Evolutionary conservation across 2,888 invertebrate species (phyloP), one percentile per base, ranked within the genome.

Genomic region (Gnatocerus cornutus): DNA sequence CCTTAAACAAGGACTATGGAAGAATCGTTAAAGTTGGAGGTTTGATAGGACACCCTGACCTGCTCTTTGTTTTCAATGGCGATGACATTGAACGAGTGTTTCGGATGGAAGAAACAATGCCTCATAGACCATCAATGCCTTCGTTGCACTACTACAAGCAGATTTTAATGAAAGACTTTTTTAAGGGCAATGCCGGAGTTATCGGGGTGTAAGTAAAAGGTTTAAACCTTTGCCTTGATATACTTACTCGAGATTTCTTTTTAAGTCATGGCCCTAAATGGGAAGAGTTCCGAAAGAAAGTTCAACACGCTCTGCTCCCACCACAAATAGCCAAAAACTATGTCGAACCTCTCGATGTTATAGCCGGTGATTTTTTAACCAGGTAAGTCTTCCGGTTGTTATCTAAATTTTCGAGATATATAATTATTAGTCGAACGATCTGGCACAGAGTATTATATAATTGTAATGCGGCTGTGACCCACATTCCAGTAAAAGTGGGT

Each of bases 241-340:
- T 33, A 33, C 14, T 2, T 50, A 37, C 30, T 46, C 4, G n/a
- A 1, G 33, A 37, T 37, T 39, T 9, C n/a, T 7, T 66, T 79
- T 80, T 46, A 84, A 96, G 96, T 72, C 95, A 96, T 83, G 96
- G 96, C 0, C 90, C 92, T 79, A 91, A 92, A 78, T 97, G 96
- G 96, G 93, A 96, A 80, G 88, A 88, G 74, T 92, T 96, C 81
- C 88, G 96, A 73, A 91, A 91, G 67, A 92, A 93, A 84, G 94
- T 95, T 16, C 95, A 96, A 78, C 93, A 94, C 83, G 90, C 92
- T 74, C 88, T 96, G 84, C 88, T 94, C 82, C 90, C 93, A 69
- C 95, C 96, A 0, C 89, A 91, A 75, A 92, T 92, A 7, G 92
- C 95, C 10, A 90, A 89, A 80, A 91, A 91, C 59, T 94, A 92